These are phyloP conservation scores for Datnioides undecimradiatus DNA, from an alignment of 2,113 vertebrate species.

Conservation along the genomic window DNA sequence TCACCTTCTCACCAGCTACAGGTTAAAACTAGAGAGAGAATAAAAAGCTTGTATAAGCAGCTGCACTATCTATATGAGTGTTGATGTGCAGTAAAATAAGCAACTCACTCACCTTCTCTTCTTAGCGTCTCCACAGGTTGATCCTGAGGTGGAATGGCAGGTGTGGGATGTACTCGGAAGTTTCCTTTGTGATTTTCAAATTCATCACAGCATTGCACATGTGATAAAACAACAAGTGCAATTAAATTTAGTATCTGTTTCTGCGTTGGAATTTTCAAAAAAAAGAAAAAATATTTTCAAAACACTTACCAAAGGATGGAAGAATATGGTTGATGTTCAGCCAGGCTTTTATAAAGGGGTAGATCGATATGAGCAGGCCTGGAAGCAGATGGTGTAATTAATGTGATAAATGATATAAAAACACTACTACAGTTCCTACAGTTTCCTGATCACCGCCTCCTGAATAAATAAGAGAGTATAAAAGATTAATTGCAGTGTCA, in stretches of 20 bases:
- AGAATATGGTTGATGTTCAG: conserved; percentile 84
- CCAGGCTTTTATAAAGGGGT: conserved; percentile 86
- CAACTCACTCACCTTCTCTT: conserved; percentile 82
- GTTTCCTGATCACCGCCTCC: neutral
- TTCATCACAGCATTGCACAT: neutral
- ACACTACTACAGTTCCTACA: neutral
- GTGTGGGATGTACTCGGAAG: conserved; percentile 82
- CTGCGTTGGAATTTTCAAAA: neutral
- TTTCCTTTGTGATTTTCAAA: conserved; percentile 67
- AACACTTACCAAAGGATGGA: conserved; percentile 80
- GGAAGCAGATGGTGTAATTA: conserved; percentile 26
- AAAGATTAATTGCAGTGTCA: neutral
- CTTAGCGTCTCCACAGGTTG: conserved; percentile 73
- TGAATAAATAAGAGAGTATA: neutral
- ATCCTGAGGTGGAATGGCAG: conserved; percentile 66
- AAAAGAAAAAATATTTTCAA: neutral
- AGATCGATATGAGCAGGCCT: conserved; percentile 86
- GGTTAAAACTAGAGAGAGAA: too few species aligned
- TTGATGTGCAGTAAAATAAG: too few species aligned
- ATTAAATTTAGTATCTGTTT: neutral
- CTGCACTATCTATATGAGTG: too few species aligned
- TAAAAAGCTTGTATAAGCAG: too few species aligned
- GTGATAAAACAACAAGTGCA: neutral
- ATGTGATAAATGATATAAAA: neutral
- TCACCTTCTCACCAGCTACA: conserved; percentile 85